phyloP scores from a whole-genome alignment of 2,113 vertebrate genomes.

The Anarhynchus alexandrinus region DNA sequence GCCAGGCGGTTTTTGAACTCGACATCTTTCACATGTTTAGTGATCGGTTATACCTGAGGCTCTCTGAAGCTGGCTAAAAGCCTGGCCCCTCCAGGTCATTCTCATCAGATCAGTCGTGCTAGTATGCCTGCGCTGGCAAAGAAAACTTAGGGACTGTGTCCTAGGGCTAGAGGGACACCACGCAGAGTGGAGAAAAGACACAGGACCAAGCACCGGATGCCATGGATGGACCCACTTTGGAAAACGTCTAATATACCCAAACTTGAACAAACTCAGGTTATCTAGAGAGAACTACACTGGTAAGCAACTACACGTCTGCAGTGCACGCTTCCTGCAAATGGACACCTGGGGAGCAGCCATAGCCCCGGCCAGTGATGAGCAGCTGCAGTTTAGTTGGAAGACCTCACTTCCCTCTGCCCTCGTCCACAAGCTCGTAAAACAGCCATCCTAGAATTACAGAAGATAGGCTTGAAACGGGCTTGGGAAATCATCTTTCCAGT shows the following conservation, averaged over 20 bases:
- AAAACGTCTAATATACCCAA: background rate
- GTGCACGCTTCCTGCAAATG: rapidly evolving
- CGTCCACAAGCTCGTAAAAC: background rate
- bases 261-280: background rate
- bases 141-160: background rate
- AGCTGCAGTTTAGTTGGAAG: background rate
- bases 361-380: rapidly evolving
- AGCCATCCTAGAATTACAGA: background rate
- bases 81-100: background rate
- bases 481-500: background rate
- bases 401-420: background rate
- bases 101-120: background rate
- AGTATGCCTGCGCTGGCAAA: background rate
- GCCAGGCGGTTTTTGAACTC: rapidly evolving
- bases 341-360: background rate
- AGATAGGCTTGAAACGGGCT: background rate
- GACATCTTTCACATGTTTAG: background rate
- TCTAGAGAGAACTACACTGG: background rate
- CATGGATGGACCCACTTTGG: background rate
- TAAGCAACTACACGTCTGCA: background rate
- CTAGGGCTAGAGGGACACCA: background rate
- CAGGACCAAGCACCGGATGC: background rate
- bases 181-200: background rate
- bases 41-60: background rate
- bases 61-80: background rate